Percentiles rank a stretch among this genome's conserved stretches.
Evolutionary conservation across 2,113 vertebrate species (phyloP).

Genomic region (Scophthalmus maximus): DNA sequence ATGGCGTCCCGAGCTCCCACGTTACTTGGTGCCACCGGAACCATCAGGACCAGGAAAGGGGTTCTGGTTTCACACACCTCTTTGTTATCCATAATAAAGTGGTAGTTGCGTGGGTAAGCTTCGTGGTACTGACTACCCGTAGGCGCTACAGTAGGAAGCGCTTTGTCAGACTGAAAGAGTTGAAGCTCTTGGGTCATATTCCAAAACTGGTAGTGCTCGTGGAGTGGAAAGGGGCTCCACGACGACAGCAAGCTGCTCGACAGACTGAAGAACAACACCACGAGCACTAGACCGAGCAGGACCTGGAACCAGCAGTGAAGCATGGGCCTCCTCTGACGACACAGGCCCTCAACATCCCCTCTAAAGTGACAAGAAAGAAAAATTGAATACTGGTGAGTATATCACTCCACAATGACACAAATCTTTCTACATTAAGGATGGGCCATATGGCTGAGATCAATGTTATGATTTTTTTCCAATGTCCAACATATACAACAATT

Average conservation of each 20-base stretch:
- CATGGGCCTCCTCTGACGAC: not conserved
- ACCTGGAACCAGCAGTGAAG: conserved; percentile 25
- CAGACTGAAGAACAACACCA: not conserved
- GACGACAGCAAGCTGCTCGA: not conserved
- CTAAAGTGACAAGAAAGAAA: conserved; percentile 33
- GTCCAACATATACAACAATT: too few relatives aligned
- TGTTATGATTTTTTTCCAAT: too few relatives aligned
- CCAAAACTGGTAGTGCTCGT: conserved; percentile 8
- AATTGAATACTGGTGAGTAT: not conserved
- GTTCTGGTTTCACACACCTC: conserved; percentile 55
- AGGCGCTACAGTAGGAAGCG: not conserved
- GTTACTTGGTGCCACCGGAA: conserved; percentile 70
- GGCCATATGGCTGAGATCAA: too few relatives aligned
- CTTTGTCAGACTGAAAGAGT: not conserved
- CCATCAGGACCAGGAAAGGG: conserved; percentile 85
- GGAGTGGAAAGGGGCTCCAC: not conserved
- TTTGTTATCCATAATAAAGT: conserved; percentile 77
- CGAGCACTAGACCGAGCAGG: conserved; percentile 15
- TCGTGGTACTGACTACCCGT: conserved; percentile 33
- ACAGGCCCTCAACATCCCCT: not conserved
- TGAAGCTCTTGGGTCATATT: not conserved
- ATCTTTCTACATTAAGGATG: too few relatives aligned
- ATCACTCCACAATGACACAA: too few relatives aligned
- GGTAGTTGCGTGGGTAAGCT: conserved; percentile 75
- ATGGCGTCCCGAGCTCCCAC: conserved; percentile 63